phyloP scores from a whole-genome alignment of 2,113 vertebrate genomes.

The Osmerus mordax region DNA sequence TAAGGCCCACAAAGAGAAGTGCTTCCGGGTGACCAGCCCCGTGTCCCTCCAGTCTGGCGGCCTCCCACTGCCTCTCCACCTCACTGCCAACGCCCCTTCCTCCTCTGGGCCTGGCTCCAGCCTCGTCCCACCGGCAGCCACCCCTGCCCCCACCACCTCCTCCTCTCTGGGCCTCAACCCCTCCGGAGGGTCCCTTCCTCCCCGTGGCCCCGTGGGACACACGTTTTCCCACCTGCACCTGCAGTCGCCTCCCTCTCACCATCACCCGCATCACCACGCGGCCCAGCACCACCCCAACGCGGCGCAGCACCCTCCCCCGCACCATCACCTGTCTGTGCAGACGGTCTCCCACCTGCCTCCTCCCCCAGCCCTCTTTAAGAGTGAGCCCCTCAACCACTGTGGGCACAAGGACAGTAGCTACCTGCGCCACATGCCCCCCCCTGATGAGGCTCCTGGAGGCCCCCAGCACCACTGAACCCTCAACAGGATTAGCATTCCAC shows the following conservation, averaged over 20 bases:
- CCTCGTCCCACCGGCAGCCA: slow-evolving; percentile 41
- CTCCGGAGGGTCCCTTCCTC: slow-evolving; percentile 55
- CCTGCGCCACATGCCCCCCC: slow-evolving; percentile 82
- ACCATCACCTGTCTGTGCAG: slow-evolving; percentile 83
- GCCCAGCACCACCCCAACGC: slow-evolving; percentile 76
- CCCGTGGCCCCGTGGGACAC: slow-evolving; percentile 75
- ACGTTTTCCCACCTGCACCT: slow-evolving; percentile 85
- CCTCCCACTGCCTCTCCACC: slow-evolving; percentile 74
- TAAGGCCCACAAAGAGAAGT: slow-evolving; percentile 97
- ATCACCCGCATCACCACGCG: slow-evolving; percentile 67
- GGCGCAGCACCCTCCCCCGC: slow-evolving; percentile 68
- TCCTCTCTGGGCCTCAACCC: slow-evolving; percentile 72
- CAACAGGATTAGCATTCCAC: slow-evolving; percentile 24
- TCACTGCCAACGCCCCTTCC: slow-evolving; percentile 72
- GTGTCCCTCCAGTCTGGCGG: slow-evolving; percentile 77
- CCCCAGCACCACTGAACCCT: slow-evolving; percentile 82
- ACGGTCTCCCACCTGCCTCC: slow-evolving; percentile 85
- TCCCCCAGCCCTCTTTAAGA: slow-evolving; percentile 93
- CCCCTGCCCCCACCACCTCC: slow-evolving; percentile 42
- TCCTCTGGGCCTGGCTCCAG: slow-evolving; percentile 63
- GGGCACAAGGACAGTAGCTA: slow-evolving; percentile 87
- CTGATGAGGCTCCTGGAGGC: slow-evolving; percentile 79
- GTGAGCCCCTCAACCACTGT: slow-evolving; percentile 91
- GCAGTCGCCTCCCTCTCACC: slow-evolving; percentile 78
- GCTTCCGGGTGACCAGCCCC: slow-evolving; percentile 93